Evolutionary conservation across 2,113 vertebrate genomes (phyloP), one percentile per base, ranked within the genome.

Genomic region (Guaruba guarouba): DNA sequence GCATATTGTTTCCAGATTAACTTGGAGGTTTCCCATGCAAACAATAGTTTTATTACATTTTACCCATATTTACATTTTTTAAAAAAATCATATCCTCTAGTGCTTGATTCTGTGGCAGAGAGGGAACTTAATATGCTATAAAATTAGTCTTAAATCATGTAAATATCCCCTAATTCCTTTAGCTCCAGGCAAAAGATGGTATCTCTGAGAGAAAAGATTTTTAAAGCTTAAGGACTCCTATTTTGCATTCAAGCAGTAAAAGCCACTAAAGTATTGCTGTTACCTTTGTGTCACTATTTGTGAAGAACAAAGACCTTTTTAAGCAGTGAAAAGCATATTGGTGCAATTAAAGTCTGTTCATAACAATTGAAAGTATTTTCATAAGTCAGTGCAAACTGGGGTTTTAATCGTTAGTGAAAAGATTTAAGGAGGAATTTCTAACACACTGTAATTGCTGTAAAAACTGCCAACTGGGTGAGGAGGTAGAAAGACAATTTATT

Each of bases 91-190:
- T 82, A 92, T 93, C 95, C 95, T 82, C 69, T 74, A 88, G 94
- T 91, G 94, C 95, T 97, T 94, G 80, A 96, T 92, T 94, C 95
- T 83, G 80, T 90, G 74, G 86, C 74, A 87, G 66, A 93, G 49
- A 69, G 59, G 83, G 95, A 97, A 97, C 91, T 94, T 92, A 96
- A 97, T 93, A 93, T 93, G 84, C 93, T 95, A 95, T 96, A 93
- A 97, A 97, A 97, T 97, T 96, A 96, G 95, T 88, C 95, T 96
- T 96, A 95, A 95, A 95, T 97, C 92, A 81, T 88, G 96, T 95
- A 97, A 97, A 97, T 96, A 96, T 86, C 76, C 88, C 82, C 77
- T 95, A 86, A 97, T 96, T 96, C 96, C 95, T 92, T 95, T 94
- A 96, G 95, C 96, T 97, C 75, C 82, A 90, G 97, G 95, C 96